Base-by-base conservation (phyloP, 2,888 invertebrate genomes). In the Hydraecia micacea region DNA sequence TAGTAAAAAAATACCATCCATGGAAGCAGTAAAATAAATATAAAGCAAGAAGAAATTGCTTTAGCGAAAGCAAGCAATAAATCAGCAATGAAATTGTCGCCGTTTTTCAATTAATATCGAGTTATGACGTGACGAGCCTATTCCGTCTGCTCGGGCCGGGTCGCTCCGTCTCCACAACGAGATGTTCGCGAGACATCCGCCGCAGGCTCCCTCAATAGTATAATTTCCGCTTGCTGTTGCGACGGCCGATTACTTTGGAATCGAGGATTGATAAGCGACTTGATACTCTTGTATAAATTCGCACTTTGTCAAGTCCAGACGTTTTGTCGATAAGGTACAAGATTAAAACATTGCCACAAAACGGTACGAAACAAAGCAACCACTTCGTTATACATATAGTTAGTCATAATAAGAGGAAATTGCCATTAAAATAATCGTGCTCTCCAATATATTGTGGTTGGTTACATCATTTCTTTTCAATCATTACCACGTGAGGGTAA, bases 191-290 rank as follows among this genome's bases (percentile, higher is more conserved):
- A 93, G 93, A 93, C 92, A 92, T 93, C 93, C 93, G 92, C 88
- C 89, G 86, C 88, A 90, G 87, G 91, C 86, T 91, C 92, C 91
- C 91, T 92, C 91, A 91, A 93, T 93, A 92, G 91, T 90, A 91
- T 92, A 93, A 95, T 95, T 93, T 95, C 94, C 93, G 92, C 75
- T 91, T 88, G 90, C 88, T 86, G 91, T 91, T 86, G 88, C 89
- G 87, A 89, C 85, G 80, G 89, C 88, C 90, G 88, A 91, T 91
- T 91, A 89, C 88, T 85, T 90, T 85, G 86, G 87, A 73, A 78
- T 83, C 66, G 83, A 87, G 79, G 80, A 73, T 88, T 89, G 88
- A 88, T 87, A 89, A 81, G 77, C 79, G 76, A 87, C 77, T 88
- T 86, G 81, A 90, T 86, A 87, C 84, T 87, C 78, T 88, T 75